Base-by-base conservation (phyloP, 1,140 invertebrate genomes). In the Limonius californicus region DNA sequence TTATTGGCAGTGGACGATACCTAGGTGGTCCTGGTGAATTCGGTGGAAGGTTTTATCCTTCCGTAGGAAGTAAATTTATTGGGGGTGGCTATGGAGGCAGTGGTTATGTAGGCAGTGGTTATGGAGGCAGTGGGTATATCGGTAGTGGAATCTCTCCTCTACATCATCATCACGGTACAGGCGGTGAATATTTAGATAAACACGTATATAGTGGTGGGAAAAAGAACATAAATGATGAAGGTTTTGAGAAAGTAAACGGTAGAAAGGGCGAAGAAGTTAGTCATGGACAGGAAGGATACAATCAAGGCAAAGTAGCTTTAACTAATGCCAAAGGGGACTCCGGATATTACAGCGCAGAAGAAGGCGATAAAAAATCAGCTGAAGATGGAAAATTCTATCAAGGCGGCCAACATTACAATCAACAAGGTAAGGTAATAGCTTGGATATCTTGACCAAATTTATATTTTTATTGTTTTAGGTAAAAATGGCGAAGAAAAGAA, bases 331-430 rank as follows among this genome's bases (percentile, higher is more conserved):
- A 84, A 64, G 81, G 79, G 27, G 80, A 83, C 64, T 76, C 80
- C 1, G 82, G 82, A 12, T 82, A 79, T 59, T 84, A 82, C 63
- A 82, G 79, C 67, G 78, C 81, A 54, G 78, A 80, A 63, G 76
- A 79, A 63, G 82, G 80, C 1, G 81, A 78, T 58, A 83, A 83
- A 62, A 84, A 84, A 72, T 72, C 79, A 2, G 75, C 76, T 1
- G 81, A 80, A 54, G 82, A 85, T 72, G 81, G 81, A 57, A 83
- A 83, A 69, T 72, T 74, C 47, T 84, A 83, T 64, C 72, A 80
- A 65, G 83, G 82, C 47, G 80, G 74, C 27, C 77, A 82, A 59
- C 80, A 81, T 60, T 76, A 78, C 60, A 79, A 83, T 65, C 80
- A 84, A 70, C 72, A 81, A 66, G 83, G 83, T 82, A 76, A 70